phyloP scores from a whole-genome alignment of 2,113 vertebrate species.

The Delphinus delphis region DNA sequence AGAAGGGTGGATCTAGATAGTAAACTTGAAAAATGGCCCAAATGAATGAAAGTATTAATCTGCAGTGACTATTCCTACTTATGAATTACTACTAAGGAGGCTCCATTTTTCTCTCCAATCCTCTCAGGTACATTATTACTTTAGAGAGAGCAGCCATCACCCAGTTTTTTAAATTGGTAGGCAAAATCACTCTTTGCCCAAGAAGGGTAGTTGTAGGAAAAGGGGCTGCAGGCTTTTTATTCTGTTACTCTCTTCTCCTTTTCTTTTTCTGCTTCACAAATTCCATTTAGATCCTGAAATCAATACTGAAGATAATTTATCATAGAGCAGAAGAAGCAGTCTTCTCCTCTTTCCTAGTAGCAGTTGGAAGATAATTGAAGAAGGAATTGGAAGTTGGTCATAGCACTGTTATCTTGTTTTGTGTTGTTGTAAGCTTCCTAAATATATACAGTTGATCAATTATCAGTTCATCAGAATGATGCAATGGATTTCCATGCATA shows the following conservation, averaged over 20 bases:
- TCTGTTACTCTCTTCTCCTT: neutral
- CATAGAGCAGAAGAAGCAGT: neutral
- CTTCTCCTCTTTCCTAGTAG: neutral
- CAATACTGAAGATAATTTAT: neutral
- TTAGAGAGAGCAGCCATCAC: neutral
- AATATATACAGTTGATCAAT: neutral
- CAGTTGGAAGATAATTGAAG: neutral
- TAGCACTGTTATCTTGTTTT: neutral
- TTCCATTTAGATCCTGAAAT: conserved; percentile 30
- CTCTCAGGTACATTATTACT: neutral
- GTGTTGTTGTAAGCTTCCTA: neutral
- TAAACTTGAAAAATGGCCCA: neutral
- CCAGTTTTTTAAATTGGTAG: neutral
- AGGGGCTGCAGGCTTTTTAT: neutral
- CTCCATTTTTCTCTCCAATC: neutral
- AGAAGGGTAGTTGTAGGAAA: neutral
- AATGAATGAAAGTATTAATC: neutral
- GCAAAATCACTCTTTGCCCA: neutral
- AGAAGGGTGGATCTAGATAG: neutral
- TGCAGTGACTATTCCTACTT: neutral
- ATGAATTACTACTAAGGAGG: neutral
- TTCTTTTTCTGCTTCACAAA: neutral
- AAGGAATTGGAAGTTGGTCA: neutral
- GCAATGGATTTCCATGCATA: neutral
- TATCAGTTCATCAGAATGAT: neutral